Base-by-base conservation (phyloP, 1,140 invertebrate species). In the Drosophila elegans region DNA sequence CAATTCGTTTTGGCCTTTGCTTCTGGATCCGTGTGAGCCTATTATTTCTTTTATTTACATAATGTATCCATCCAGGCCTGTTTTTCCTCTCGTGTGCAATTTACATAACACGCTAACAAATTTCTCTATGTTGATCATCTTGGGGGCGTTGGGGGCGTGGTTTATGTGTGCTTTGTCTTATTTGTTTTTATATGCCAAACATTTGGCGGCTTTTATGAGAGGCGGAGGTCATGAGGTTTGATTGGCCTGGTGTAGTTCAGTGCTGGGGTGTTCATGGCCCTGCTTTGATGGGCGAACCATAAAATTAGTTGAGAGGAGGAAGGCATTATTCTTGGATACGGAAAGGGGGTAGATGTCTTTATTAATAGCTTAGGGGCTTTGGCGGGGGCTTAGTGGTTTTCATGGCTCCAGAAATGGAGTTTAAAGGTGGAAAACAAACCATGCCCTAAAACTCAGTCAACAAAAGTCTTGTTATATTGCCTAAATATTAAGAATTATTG, bases 11-110 rank as follows among this genome's bases (percentile, higher is more conserved):
- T 32, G 72, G 46, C 13, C 52, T 66, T 78, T 54, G 49, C 44
- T n/a, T 57, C 27, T 11, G 42, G 46, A 52, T 71, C 41, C 42
- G 59, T 39, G 55, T 44, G 53, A 69, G 79, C 79, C 88, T 86
- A 86, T 86, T 86, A 88, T 86, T 88, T 88, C 74, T 88, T 88
- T 89, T 88, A 88, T 88, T 88, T 88, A 88, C 83, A 88, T 88
- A 88, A 83, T 76, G 80, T 83, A 63, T 67, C 73, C 73, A 68
- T 68, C 80, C 80, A 78, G 53, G 55, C 63, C 29, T 67, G 27
- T 56, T 60, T 56, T 55, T 69, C 78, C 80, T 81, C 74, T 88
- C 69, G 79, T 83, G 84, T 77, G 83, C 83, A 88, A 88, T 88
- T 88, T 88, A 83, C 83, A 86, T 88, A 88, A 88, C 83, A 83